phyloP scores from a whole-genome alignment of 2,113 vertebrate species.

The Oreochromis aureus region DNA sequence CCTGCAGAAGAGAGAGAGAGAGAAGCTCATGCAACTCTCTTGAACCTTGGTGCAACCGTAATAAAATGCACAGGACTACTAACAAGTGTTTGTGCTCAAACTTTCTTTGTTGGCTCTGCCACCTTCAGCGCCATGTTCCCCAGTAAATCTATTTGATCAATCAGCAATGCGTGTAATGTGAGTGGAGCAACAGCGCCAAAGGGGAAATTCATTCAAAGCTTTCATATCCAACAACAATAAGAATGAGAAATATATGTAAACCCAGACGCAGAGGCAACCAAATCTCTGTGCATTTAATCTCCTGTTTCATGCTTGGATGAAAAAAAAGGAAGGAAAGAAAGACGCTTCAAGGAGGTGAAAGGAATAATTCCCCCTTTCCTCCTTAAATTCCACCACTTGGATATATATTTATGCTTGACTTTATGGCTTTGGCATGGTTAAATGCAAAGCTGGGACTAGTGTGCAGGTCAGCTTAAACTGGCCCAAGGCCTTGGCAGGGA shows the following conservation, averaged over 20 bases:
- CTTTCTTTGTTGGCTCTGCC: constrained; percentile 17
- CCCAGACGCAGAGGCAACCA: not conserved
- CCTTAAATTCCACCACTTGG: not conserved
- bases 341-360: not conserved
- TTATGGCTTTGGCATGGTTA: constrained; percentile 11
- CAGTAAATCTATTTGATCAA: constrained; percentile 40
- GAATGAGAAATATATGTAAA: constrained; percentile 21
- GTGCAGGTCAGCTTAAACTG: constrained; percentile 41
- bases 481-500: constrained; percentile 2
- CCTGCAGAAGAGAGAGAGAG: not conserved
- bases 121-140: not conserved
- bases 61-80: not conserved
- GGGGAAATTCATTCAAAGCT: constrained; percentile 17
- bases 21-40: constrained; percentile 6
- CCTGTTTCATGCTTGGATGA: not conserved
- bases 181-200: not conserved
- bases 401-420: constrained; percentile 20
- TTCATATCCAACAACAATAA: constrained; percentile 27
- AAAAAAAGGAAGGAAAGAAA: not conserved
- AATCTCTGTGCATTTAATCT: constrained; percentile 33
- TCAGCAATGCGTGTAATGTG: constrained; percentile 2
- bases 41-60: constrained; percentile 1
- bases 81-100: not conserved
- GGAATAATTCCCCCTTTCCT: not conserved
- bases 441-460: constrained; percentile 21